A percentile compares a stretch with the other conserved stretches of the same genome.
Conservation (phyloP, 2,113 vertebrate species). For the Mustela nigripes region DNA sequence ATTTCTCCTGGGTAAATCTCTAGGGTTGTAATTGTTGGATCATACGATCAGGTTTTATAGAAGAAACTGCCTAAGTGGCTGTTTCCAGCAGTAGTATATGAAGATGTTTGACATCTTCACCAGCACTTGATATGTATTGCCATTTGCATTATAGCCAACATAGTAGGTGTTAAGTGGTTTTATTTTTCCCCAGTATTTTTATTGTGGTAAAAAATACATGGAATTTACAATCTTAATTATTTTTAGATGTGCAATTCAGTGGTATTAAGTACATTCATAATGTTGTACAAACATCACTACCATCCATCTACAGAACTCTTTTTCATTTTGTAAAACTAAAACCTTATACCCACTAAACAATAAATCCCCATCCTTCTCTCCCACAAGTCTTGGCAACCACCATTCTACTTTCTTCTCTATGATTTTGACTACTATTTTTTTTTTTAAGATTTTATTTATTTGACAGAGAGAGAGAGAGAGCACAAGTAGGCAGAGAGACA, state of each 20-base stretch:
- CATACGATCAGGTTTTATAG: neutral
- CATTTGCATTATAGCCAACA: neutral
- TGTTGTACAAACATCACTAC: neutral
- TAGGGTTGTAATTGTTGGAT: neutral
- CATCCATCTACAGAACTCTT: neutral
- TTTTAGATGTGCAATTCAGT: neutral
- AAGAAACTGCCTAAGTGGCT: neutral
- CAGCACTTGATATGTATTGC: neutral
- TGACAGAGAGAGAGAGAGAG: too few species aligned
- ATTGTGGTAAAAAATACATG: neutral
- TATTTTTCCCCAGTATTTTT: neutral
- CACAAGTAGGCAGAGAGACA: too few species aligned
- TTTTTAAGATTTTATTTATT: too few species aligned
- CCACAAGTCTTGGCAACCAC: neutral
- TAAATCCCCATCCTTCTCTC: neutral
- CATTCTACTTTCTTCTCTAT: neutral
- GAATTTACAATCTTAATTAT: neutral
- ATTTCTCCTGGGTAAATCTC: neutral
- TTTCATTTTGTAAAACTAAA: neutral
- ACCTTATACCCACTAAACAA: neutral
- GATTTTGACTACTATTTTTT: neutral
- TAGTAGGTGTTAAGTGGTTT: neutral
- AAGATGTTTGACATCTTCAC: too few species aligned
- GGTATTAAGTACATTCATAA: neutral
- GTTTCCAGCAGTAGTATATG: neutral